A percentile compares a stretch with the other conserved stretches of the same genome.
phyloP scores from a whole-genome alignment of 2,888 invertebrate genomes.

The Trachelus stipa region DNA sequence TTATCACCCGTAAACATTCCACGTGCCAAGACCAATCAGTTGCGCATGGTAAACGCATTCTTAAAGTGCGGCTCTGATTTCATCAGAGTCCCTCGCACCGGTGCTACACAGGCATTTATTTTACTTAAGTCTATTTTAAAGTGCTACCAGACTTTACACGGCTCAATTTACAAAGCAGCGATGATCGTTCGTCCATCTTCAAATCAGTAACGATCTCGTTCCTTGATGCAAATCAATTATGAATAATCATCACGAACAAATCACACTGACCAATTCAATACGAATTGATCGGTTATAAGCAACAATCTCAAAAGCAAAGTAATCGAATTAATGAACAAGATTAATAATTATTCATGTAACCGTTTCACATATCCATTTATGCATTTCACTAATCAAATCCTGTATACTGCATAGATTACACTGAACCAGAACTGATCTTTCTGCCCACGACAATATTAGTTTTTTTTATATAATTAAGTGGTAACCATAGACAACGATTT shows the following conservation, averaged over 20 bases:
- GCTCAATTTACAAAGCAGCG: neutral
- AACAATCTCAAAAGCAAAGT: neutral
- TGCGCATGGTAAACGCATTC: neutral
- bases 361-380: neutral
- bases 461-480: neutral
- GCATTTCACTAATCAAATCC: neutral
- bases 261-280: neutral
- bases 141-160: neutral
- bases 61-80: neutral
- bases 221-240: neutral
- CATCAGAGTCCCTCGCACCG: neutral
- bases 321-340: neutral
- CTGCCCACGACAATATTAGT: neutral
- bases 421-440: neutral
- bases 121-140: neutral
- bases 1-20: conserved; percentile 8
- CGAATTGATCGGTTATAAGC: neutral
- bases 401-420: neutral
- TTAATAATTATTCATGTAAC: neutral
- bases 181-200: neutral
- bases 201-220: neutral
- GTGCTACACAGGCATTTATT: neutral
- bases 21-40: conserved; percentile 3
- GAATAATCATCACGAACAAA: neutral
- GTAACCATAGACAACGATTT: neutral